These are phyloP conservation scores for Salvelinus fontinalis DNA, from an alignment of 2,113 vertebrate species.

Conservation along the genomic window DNA sequence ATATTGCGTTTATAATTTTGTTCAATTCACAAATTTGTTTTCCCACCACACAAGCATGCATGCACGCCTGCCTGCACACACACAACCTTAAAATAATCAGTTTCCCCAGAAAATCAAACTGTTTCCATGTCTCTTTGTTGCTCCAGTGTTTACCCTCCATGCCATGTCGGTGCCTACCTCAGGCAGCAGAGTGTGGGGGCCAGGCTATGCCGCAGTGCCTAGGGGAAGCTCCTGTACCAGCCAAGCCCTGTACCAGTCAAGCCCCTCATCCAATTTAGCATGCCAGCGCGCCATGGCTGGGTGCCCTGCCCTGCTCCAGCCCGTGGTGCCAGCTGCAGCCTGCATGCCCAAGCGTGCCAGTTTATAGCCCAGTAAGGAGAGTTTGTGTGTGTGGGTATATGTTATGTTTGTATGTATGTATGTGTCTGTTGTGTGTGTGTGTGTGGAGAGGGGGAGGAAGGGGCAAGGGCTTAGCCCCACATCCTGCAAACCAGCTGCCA, in stretches of 20 bases:
- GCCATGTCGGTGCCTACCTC: background rate
- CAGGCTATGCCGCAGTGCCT: slow-evolving; percentile 2
- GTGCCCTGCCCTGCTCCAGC: background rate
- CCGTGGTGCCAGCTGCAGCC: slow-evolving; percentile 1
- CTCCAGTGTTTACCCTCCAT: background rate
- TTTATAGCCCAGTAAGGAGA: slow-evolving; percentile 42
- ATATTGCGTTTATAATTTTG: too few relatives aligned
- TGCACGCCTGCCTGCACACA: background rate
- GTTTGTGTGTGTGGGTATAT: slow-evolving; percentile 40
- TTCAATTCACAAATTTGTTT: background rate
- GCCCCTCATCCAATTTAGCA: background rate
- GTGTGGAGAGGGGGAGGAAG: slow-evolving; percentile 23
- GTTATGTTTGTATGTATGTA: slow-evolving; percentile 26
- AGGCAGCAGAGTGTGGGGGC: background rate
- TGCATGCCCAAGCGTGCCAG: slow-evolving; percentile 40
- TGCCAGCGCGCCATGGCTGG: background rate
- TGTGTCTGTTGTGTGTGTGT: slow-evolving; percentile 31
- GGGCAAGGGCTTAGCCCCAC: slow-evolving; percentile 54
- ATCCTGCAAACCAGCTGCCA: slow-evolving; percentile 66
- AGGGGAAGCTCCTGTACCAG: slow-evolving; percentile 40
- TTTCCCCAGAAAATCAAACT: background rate
- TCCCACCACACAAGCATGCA: too few relatives aligned
- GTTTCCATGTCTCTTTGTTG: background rate
- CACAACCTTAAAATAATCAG: background rate
- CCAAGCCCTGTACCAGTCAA: slow-evolving; percentile 36